Percentiles rank a stretch among this genome's conserved stretches.
Evolutionary conservation across 2,888 invertebrate genomes (phyloP).

Genomic region (Caprella mutica): DNA sequence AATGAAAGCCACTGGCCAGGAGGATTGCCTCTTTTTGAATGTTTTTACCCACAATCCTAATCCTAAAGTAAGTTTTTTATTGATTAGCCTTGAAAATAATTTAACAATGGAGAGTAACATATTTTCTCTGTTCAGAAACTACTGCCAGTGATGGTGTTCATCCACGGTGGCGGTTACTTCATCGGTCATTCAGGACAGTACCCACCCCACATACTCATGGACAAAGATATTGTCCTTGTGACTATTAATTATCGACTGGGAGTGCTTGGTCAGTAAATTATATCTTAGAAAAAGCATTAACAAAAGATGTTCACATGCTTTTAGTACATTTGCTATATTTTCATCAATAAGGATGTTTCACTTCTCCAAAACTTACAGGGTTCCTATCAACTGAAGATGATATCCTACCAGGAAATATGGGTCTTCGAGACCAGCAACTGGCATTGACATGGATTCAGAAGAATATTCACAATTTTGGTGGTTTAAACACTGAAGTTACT

Average conservation of each 20-base stretch:
- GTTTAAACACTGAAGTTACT: slow-evolving; percentile 30
- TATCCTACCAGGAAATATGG: slow-evolving; percentile 29
- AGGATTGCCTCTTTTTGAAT: too few species aligned
- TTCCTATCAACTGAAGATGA: slow-evolving; percentile 30
- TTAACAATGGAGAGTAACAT: too few species aligned
- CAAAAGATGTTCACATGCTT: not conserved
- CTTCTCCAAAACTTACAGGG: slow-evolving; percentile 6
- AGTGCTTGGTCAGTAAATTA: slow-evolving; percentile 32
- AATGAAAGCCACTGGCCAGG: too few species aligned
- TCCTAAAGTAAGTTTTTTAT: too few species aligned
- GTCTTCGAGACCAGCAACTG: slow-evolving; percentile 28
- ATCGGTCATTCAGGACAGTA: slow-evolving; percentile 34
- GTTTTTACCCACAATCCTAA: too few species aligned
- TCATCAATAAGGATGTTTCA: too few species aligned
- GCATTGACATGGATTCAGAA: slow-evolving; percentile 15
- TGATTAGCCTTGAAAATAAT: too few species aligned
- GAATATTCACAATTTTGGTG: slow-evolving; percentile 23
- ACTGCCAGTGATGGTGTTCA: slow-evolving; percentile 37
- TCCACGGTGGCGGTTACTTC: slow-evolving; percentile 37
- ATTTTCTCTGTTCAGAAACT: not conserved
- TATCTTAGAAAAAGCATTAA: slow-evolving; percentile 2
- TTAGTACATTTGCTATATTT: not conserved
- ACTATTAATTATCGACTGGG: slow-evolving; percentile 35
- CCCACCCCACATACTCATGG: slow-evolving; percentile 33
- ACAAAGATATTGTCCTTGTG: slow-evolving; percentile 36